Evolutionary conservation across 2,797 vertebrate species (phyloP), one percentile per base, ranked within the genome.

Genomic region (Tympanoctomys barrerae): DNA sequence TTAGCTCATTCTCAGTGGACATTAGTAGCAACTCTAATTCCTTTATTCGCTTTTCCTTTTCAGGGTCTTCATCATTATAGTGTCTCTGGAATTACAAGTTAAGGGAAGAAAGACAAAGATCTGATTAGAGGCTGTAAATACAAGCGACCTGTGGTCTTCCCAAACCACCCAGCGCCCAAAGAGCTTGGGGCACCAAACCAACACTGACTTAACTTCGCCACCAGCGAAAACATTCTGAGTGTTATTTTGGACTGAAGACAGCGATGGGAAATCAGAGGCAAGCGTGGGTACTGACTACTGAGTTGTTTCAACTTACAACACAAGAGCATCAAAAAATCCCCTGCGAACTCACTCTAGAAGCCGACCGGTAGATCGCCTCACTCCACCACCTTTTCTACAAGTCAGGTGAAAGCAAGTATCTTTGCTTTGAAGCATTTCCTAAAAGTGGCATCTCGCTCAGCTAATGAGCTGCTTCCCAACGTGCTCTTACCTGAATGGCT

Each of bases 11-110:
- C 98, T 99, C 99, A 97, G 99, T 99, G 61, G 99, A 99, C 99
- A 99, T 99, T 96, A 99, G 99, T 98, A 99, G 99, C 98, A 99
- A 99, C 98, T 99, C 99, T 97, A 99, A 99, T 98, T 99, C 99
- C 98, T 99, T 99, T 98, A 99, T 99, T 98, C 99, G 98, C 98
- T 99, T 99, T 98, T 99, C 99, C 98, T 99, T 99, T 98, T 99
- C 99, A 42, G 99, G 99, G 98, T 99, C 99, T 98, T 99, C 99
- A 98, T 99, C 99, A 96, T 98, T 99, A 99, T 99, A 99, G 99
- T 99, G 99, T 99, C 99, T 99, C 99, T 99, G 98, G 97, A 98
- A 98, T 98, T 97, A 97, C 97, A 98, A 98, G 98, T 97, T 97
- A 97, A 98, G 96, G 97, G 97, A 36, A 5, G 31, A 98, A 98